A percentile compares a stretch with the other conserved stretches of the same genome.
Evolutionary conservation across 2,888 invertebrate species (phyloP).

Genomic region (Macrosiphum euphorbiae): DNA sequence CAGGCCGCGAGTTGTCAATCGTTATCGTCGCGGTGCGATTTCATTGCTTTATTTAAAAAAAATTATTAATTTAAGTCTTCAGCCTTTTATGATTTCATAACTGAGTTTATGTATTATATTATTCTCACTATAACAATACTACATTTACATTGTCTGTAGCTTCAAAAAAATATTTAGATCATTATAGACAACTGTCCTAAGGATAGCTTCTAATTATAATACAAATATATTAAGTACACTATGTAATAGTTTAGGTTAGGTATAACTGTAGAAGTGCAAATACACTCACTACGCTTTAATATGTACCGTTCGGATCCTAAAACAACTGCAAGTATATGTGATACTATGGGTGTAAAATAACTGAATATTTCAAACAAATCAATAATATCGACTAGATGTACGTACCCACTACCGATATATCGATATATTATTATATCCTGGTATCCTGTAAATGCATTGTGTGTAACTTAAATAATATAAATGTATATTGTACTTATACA

Average conservation of each 20-base stretch:
- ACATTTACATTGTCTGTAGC: not conserved
- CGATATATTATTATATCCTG: not conserved
- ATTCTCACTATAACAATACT: too few species aligned
- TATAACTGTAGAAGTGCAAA: not conserved
- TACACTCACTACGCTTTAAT: not conserved
- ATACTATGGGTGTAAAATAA: not conserved
- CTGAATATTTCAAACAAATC: not conserved
- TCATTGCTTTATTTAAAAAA: too few species aligned
- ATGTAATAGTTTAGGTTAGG: too few species aligned
- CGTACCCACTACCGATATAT: not conserved
- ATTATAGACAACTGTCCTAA: not conserved
- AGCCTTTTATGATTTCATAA: too few species aligned
- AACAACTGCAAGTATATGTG: not conserved
- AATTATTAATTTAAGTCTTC: too few species aligned
- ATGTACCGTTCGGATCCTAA: not conserved
- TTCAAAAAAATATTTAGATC: not conserved
- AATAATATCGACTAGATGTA: not conserved
- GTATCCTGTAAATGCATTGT: not conserved
- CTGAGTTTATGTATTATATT: too few species aligned
- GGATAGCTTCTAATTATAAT: not conserved
- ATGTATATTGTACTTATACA: not conserved
- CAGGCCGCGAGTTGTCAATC: not conserved
- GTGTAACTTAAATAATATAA: not conserved
- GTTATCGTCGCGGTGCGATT: not conserved
- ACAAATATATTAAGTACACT: not conserved